Evolutionary conservation across 2,113 vertebrate species (phyloP), one percentile per base, ranked within the genome.

Genomic region (Lepidothrix coronata): DNA sequence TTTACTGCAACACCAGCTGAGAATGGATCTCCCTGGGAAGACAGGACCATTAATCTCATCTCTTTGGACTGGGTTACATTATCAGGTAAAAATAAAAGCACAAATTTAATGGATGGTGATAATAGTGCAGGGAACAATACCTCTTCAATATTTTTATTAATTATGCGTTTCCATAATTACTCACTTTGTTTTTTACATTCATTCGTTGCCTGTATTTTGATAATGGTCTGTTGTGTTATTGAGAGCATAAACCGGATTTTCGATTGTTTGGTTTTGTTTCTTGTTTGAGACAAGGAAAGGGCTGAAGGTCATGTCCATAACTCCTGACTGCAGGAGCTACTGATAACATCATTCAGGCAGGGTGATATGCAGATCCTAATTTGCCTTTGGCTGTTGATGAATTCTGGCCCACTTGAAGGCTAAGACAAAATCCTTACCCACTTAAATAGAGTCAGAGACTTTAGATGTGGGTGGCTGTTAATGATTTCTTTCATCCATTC

Each of bases 401-500:
- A 81, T 92, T 63, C 54, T 75, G 48, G 17, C 9, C 43, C 37
- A 41, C 1, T 5, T 80, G 61, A 93, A 86, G 65, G 37, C 55
- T 9, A 84, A 86, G 44, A 63, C 31, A 71, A 93, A 93, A 71
- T 55, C 39, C 43, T 85, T 70, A 61, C 41, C 30, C 6, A 12
- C 35, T 72, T 44, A 63, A 92, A 88, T n/a, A 35, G 52, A 67
- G 55, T 72, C 0, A 0, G 35, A 59, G 49, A 33, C 61, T 92
- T 94, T 15, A 89, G 92, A 95, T 87, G 76, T 81, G 59, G 48
- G 76, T 67, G 54, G 46, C 30, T 95, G 70, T 86, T 96, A 94
- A 91, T 82, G 66, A 72, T 68, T 96, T 94, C 90, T 95, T 91
- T 95, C 85, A 92, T 84, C 88, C 24, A 22, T 93, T 91, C 92